Base-by-base conservation (phyloP, 2,113 vertebrate species). In the Rhegmatorhina hoffmannsi region DNA sequence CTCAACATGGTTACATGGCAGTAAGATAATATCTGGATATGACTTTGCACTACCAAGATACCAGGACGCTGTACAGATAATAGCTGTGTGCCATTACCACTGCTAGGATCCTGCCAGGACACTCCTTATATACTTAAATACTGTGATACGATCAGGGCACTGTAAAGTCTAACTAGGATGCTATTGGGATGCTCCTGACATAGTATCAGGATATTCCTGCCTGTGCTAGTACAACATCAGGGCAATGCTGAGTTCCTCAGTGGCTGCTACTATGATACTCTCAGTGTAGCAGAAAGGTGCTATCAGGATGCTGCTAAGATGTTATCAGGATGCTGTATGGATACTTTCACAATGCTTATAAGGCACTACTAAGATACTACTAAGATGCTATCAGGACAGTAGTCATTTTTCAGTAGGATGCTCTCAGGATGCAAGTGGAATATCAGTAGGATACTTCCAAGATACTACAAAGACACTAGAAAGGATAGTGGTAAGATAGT, bases 1-100 rank as follows among this genome's bases (percentile, higher is more conserved):
- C 62, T 52, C 50, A 59, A 68, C 1, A 0, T 28, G 17, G 46
- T 46, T 19, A 15, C 0, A 0, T 36, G 21, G 33, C 9, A 18
- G 8, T 20, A 11, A 56, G 59, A 5, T 25, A 46, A 6, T 44
- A 14, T 1, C 56, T 38, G 55, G 40, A 0, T 28, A 6, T n/a
- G 38, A 12, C 40, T 16, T 20, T 20, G 26, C 26, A 4, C 69
- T 69, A 0, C n/a, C 29, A 15, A 25, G 43, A 31, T 59, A 5
- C 44, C 43, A 40, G 10, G 24, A 60, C 8, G 1, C 62, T 21
- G 1, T 46, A 24, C 47, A 63, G 49, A 4, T 13, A 44, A 4
- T 5, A 56, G 17, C 68, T 38, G 2, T 10, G 0, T 47, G 15
- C 36, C 17, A 3, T 8, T 7, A 5, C 13, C 17, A 23, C 40